Percentiles rank a stretch among this genome's conserved stretches.
phyloP scores from a whole-genome alignment of 2,888 invertebrate genomes.

The Gymnoscelis rufifasciata region DNA sequence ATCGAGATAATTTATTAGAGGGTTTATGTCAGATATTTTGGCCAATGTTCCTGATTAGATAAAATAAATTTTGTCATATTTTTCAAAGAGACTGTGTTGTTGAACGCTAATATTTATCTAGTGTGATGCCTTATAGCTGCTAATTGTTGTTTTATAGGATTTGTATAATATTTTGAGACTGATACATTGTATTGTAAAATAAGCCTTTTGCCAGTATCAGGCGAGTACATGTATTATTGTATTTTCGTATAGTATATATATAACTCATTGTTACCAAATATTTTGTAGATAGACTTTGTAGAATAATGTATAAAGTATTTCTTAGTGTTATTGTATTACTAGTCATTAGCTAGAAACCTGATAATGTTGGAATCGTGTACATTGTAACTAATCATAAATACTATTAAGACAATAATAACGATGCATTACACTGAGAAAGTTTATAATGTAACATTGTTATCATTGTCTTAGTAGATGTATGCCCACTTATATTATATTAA shows the following conservation, averaged over 20 bases:
- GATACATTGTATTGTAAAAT: conserved; percentile 58
- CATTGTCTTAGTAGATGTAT: conserved; percentile 41
- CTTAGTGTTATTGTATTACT: conserved; percentile 59
- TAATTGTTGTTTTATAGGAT: conserved; percentile 36
- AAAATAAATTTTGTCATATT: conserved; percentile 42
- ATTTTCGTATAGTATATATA: conserved; percentile 72
- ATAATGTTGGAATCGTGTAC: conserved; percentile 52
- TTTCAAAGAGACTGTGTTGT: conserved; percentile 59
- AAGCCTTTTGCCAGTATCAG: conserved; percentile 64
- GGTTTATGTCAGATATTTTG: conserved; percentile 48
- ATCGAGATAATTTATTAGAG: conserved; percentile 52
- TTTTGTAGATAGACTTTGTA: conserved; percentile 66
- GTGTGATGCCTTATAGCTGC: conserved; percentile 46
- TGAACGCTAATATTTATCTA: conserved; percentile 51
- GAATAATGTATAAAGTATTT: conserved; percentile 47
- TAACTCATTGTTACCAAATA: conserved; percentile 79
- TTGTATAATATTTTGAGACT: conserved; percentile 60
- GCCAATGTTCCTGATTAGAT: conserved; percentile 60
- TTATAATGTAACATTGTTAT: conserved; percentile 22
- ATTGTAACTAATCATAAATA: conserved; percentile 30
- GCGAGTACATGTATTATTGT: conserved; percentile 52
- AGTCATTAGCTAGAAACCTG: conserved; percentile 71
- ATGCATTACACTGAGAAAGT: conserved; percentile 8
- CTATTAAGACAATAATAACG: conserved; percentile 38
- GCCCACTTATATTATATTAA: conserved; percentile 46